Percentiles rank a stretch among this genome's conserved stretches.
phyloP scores from a whole-genome alignment of 1,140 invertebrate species.

The Trichonephila clavata region DNA sequence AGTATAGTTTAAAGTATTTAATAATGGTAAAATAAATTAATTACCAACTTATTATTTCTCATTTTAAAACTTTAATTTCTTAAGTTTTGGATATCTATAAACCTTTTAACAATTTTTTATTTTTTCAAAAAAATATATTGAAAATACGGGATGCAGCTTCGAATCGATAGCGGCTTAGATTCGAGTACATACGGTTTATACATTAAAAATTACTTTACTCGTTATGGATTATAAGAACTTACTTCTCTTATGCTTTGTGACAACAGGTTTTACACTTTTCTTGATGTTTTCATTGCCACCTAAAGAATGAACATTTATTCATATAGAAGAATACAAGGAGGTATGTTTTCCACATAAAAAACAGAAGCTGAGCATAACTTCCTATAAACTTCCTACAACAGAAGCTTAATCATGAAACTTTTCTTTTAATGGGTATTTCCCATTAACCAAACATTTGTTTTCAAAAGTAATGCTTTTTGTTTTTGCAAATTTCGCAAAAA shows the following conservation, averaged over 20 bases:
- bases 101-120: background rate
- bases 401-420: background rate
- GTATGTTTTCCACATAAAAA: background rate
- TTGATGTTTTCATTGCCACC: background rate
- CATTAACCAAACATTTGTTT: too few relatives aligned
- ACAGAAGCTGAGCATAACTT: background rate
- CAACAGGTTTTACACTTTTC: background rate
- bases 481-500: too few relatives aligned
- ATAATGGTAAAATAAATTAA: too few relatives aligned
- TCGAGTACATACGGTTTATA: background rate
- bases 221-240: background rate
- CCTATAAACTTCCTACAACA: background rate
- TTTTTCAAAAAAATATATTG: background rate
- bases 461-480: too few relatives aligned
- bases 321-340: background rate
- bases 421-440: too few relatives aligned
- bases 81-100: background rate
- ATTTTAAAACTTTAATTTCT: background rate
- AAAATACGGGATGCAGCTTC: too few relatives aligned
- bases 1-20: too few relatives aligned
- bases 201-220: background rate
- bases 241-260: background rate
- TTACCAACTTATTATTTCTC: background rate
- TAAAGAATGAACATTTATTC: background rate
- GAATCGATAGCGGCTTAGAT: too few relatives aligned